A percentile compares a stretch with the other conserved stretches of the same genome.
Conservation (phyloP, 1,140 invertebrate genomes). For the Drosophila serrata region DNA sequence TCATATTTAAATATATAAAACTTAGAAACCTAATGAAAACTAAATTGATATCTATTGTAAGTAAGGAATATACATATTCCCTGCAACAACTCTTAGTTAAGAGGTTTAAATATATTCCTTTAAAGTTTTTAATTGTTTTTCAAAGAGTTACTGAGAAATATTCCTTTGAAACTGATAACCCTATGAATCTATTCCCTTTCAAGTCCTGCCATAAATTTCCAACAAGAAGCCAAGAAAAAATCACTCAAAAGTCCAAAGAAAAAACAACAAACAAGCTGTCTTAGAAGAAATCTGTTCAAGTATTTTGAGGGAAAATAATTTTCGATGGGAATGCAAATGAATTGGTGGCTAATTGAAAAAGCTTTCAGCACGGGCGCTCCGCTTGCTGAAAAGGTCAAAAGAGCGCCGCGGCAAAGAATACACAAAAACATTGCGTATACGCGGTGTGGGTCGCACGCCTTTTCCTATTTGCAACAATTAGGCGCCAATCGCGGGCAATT, state of each 20-base stretch:
- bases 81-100: too few species aligned
- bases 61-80: too few species aligned
- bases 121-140: not conserved
- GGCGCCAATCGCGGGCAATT: constrained; percentile 73
- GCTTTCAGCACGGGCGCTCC: constrained; percentile 56
- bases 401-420: constrained; percentile 15
- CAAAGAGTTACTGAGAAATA: not conserved
- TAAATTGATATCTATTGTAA: not conserved
- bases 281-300: constrained; percentile 28
- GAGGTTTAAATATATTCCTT: not conserved
- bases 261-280: constrained; percentile 3
- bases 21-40: not conserved
- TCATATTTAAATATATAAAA: not conserved
- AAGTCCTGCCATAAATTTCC: not conserved
- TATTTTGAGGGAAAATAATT: constrained; percentile 39
- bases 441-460: constrained; percentile 51
- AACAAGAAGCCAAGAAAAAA: not conserved
- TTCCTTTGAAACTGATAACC: constrained; percentile 6
- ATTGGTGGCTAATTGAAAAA: constrained; percentile 75
- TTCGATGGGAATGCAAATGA: constrained; percentile 66
- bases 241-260: constrained; percentile 5
- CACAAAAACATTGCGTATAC: constrained; percentile 70
- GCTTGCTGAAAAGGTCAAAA: constrained; percentile 48
- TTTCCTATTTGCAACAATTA: constrained; percentile 79
- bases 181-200: not conserved